These are phyloP conservation scores for Hyperopisus bebe DNA, from an alignment of 2,113 vertebrate genomes.

Conservation along the genomic window DNA sequence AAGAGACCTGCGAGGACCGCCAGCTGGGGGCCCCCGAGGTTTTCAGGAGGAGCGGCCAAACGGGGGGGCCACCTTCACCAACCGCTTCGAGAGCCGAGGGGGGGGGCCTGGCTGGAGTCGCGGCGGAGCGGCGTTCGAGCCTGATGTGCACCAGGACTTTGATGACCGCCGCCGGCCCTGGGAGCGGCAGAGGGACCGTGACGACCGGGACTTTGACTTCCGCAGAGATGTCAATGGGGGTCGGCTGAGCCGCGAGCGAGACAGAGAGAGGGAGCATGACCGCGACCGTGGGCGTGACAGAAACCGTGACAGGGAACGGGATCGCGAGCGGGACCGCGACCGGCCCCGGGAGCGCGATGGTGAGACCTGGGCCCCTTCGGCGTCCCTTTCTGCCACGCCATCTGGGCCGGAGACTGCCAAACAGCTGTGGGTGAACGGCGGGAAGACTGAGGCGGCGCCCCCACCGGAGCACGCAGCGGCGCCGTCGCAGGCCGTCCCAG, in stretches of 20 bases:
- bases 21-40: slow-evolving; percentile 70
- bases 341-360: slow-evolving; percentile 18
- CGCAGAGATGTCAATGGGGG: slow-evolving; percentile 87
- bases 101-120: slow-evolving; percentile 72
- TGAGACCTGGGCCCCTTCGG: slow-evolving; percentile 39
- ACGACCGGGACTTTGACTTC: slow-evolving; percentile 95
- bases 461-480: slow-evolving; percentile 27
- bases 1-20: slow-evolving; percentile 71
- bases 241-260: slow-evolving; percentile 77
- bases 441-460: slow-evolving; percentile 66
- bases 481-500: slow-evolving; percentile 42
- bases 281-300: slow-evolving; percentile 40
- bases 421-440: slow-evolving; percentile 76
- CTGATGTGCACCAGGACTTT: slow-evolving; percentile 85
- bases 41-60: slow-evolving; percentile 82
- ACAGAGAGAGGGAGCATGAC: slow-evolving; percentile 63
- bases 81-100: slow-evolving; percentile 79
- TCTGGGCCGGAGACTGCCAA: slow-evolving; percentile 68
- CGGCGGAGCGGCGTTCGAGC: slow-evolving; percentile 65
- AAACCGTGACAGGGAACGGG: slow-evolving; percentile 44
- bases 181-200: slow-evolving; percentile 89
- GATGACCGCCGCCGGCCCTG: slow-evolving; percentile 91
- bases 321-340: slow-evolving; percentile 25
- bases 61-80: slow-evolving; percentile 67
- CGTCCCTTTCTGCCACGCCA: slow-evolving; percentile 51